Base-by-base conservation (phyloP, 2,888 invertebrate species). In the Mylabris sibirica region DNA sequence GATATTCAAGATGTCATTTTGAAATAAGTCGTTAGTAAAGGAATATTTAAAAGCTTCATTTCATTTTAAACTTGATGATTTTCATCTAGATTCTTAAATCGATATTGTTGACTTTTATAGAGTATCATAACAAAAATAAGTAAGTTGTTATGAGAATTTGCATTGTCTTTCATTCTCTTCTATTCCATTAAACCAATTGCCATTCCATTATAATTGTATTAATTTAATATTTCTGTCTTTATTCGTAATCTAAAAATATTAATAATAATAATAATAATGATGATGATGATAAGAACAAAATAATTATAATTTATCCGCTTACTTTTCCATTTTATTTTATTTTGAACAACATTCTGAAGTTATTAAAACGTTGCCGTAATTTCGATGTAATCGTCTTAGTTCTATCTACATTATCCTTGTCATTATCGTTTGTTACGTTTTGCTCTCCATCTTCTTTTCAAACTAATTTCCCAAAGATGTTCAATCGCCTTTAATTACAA, bases 361-460 rank as follows among this genome's bases (percentile, higher is more conserved):
- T 69, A 69, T 66, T 69, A 69, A 64, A 69, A 69, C 66, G 69
- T 63, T 60, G 49, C 30, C 66, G 60, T 66, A 69, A 69, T 69
- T n/a, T 66, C 49, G 59, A 59, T 60, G 69, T 69, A 66, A 69
- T 66, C 66, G 69, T 66, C 69, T 69, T 69, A 69, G 59, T 69
- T 69, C 63, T 66, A 64, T 69, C 69, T 64, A 68, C 68, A 68
- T 68, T 68, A 68, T 68, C 68, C 62, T 34, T 59, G 69, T 63
- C 66, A 66, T 69, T 69, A 69, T 69, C 69, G 66, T 63, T 63
- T 38, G 60, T 64, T 30, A 44, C 49, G 64, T 12, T 64, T 64
- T 64, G 61, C 53, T 62, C 63, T 64, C 64, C n/a, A 49, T 60
- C 26, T 63, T 44, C 44, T 49, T 20, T 49, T 20, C 9, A 49